Percentiles rank a stretch among this genome's conserved stretches.
phyloP scores from a whole-genome alignment of 2,888 invertebrate species.

The Synanthedon vespiformis region DNA sequence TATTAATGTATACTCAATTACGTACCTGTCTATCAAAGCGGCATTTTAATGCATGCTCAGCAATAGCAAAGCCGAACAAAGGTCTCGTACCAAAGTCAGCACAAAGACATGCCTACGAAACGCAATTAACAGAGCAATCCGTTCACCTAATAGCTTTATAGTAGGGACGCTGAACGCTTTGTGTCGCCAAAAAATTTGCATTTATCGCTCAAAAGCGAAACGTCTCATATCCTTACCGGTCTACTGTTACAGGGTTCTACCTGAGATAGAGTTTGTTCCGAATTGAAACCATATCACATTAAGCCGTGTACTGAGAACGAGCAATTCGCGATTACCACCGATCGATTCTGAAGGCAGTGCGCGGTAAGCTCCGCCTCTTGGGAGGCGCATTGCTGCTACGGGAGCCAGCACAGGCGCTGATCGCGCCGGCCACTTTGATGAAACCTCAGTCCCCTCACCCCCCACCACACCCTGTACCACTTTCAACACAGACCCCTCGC shows the following conservation, averaged over 20 bases:
- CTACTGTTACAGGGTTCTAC: conserved; percentile 34
- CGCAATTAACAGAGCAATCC: conserved; percentile 63
- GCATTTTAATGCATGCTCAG: conserved; percentile 8
- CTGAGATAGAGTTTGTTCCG: neutral
- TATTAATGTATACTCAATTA: conserved; percentile 26
- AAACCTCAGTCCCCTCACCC: conserved; percentile 31
- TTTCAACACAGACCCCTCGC: conserved; percentile 38
- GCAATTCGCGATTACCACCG: conserved; percentile 47
- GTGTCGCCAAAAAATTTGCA: conserved; percentile 64
- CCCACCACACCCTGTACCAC: conserved; percentile 21
- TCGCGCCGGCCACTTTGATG: conserved; percentile 58
- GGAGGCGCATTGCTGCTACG: conserved; percentile 62
- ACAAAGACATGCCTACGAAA: conserved; percentile 65
- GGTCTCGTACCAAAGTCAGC: conserved; percentile 27
- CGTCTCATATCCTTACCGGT: conserved; percentile 15
- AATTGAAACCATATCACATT: conserved; percentile 31
- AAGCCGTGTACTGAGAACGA: conserved; percentile 20
- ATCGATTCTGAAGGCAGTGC: conserved; percentile 65
- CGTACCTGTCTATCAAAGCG: conserved; percentile 7
- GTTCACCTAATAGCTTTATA: conserved; percentile 55
- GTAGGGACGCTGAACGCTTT: conserved; percentile 24
- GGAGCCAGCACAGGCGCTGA: conserved; percentile 62
- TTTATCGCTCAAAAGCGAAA: conserved; percentile 29
- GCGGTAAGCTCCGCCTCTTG: conserved; percentile 58
- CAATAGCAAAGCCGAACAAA: conserved; percentile 37